Evolutionary conservation across 1,140 invertebrate genomes (phyloP), one percentile per base, ranked within the genome.

Genomic region (Formica exsecta): DNA sequence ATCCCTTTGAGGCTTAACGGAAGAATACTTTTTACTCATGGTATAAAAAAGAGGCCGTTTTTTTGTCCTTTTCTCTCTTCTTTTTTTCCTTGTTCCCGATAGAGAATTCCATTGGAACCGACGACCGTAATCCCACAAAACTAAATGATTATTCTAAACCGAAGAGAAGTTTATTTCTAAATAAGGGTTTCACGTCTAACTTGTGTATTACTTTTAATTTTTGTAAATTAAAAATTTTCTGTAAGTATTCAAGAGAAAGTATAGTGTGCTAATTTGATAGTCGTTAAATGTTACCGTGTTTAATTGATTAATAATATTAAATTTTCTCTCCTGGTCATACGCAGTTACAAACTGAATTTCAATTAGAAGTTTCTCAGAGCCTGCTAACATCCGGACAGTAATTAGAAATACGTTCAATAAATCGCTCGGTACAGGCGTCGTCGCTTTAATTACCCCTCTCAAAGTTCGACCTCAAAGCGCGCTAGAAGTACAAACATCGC

Each of bases 331-430:
- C 54, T 19, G 38, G 11, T 48, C 68, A 83, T 83, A 29, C 68
- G 54, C 68, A 74, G 38, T 48, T 73, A 32, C 68, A 38, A 61
- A 61, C 54, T 36, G 68, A 83, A 83, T 83, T 86, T 64, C 41
- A 57, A 73, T 59, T 86, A 83, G 48, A 79, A 71, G 66, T 73
- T 86, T 65, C 48, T 51, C 38, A 85, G 44, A 48, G 38, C 44
- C 51, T 71, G 79, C 79, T 65, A 71, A 71, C 83, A 87, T 85
- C 81, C 68, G 75, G 61, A 68, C 73, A 86, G 87, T 89, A 88
- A 89, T 89, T 87, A 89, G 87, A 89, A 87, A 83, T 83, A 73
- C 65, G 87, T 64, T 89, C 86, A 62, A 89, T 88, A 85, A 88
- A 88, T 89, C 86, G 64, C 70, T 57, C 59, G 80, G 59, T 65